A percentile compares a stretch with the other conserved stretches of the same genome.
These are phyloP conservation scores for Gracilinanus agilis DNA, from an alignment of 2,113 vertebrate species.

Conservation along the genomic window DNA sequence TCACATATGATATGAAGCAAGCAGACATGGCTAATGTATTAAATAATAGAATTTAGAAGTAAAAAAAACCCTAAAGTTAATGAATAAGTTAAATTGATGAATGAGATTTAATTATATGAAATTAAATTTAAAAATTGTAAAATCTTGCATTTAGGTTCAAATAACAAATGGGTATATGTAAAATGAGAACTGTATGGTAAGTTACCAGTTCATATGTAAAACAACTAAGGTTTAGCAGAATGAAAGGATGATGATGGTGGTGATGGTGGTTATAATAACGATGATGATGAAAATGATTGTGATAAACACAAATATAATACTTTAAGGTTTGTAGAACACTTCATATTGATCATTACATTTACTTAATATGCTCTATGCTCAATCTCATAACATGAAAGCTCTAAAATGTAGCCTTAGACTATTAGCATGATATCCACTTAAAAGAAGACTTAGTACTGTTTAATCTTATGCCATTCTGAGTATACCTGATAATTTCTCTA, in stretches of 20 bases:
- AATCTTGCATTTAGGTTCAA: not conserved
- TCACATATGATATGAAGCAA: not conserved
- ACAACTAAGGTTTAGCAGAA: not conserved
- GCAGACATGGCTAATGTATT: not conserved
- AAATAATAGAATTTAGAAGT: not conserved
- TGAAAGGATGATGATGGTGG: not conserved
- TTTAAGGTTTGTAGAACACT: not conserved
- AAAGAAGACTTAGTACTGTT: not conserved
- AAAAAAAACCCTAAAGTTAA: not conserved
- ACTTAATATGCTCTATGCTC: not conserved
- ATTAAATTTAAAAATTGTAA: not conserved
- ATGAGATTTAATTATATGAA: not conserved
- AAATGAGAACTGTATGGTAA: not conserved
- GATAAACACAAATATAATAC: not conserved
- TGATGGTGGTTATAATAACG: not conserved
- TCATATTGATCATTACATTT: not conserved
- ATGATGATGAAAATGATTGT: not conserved
- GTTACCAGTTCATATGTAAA: not conserved
- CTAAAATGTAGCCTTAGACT: not conserved
- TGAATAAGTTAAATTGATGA: not conserved
- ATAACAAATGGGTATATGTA: not conserved
- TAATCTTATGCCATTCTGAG: not conserved
- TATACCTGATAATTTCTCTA: not conserved
- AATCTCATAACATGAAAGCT: not conserved
- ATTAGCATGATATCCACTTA: not conserved